Evolutionary conservation across 2,797 vertebrate species (phyloP), one percentile per base, ranked within the genome.

Genomic region (Hipposideros larvatus): DNA sequence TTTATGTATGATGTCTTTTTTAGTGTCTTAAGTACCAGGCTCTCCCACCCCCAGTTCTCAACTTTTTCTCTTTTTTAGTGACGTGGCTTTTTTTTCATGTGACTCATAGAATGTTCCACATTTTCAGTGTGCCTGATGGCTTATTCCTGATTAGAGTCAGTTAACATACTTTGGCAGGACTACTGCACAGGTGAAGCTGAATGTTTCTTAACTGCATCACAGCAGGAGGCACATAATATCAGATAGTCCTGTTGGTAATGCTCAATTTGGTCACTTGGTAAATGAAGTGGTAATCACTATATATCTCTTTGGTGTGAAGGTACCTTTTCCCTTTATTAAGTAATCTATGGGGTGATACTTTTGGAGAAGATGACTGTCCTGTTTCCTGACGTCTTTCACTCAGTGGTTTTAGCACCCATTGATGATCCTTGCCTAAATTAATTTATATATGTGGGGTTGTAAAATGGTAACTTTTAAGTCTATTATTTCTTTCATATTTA

Each of bases 401-500:
- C 9, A 61, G 0, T 92, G 18, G 11, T 80, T 83, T 78, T 74
- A 41, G 43, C 15, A 82, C 28, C 21, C 43, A 55, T 53, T 55
- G 41, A n/a, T 86, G 15, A n/a, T 65, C 15, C 11, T 85, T 92
- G 16, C 63, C 28, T 53, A 28, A 78, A 66, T 93, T 34, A 85
- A 0, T 68, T 87, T 85, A 74, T 88, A 74, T 16, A 48, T n/a
- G 4, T 86, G 18, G 16, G 18, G 1, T 66, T 96, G 14, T 14
- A 90, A 78, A 90, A 55, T 90, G 59, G 26, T 77, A 51, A 53
- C 53, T 89, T 91, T 77, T 70, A 88, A 83, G 55, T 66, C 46
- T 86, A 1, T 73, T 21, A 57, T 85, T 70, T 94, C 46, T 87
- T 84, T 92, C 46, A 90, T 34, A 88, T 85, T 79, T 85, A 77